phyloP scores from a whole-genome alignment of 2,113 vertebrate genomes.

The Coryphaenoides rupestris region DNA sequence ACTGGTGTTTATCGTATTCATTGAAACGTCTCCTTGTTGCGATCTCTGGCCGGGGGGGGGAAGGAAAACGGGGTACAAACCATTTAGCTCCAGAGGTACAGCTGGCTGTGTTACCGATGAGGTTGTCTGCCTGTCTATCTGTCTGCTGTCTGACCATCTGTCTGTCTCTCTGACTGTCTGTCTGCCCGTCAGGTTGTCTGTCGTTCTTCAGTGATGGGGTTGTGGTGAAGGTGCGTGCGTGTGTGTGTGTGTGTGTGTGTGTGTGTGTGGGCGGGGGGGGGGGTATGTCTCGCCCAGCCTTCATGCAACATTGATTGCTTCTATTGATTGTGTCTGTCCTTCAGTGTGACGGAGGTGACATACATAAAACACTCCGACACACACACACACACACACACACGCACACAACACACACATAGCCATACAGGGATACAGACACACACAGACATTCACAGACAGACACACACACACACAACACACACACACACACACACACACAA shows the following conservation, averaged over 20 bases:
- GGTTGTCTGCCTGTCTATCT: background rate
- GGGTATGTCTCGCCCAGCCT: constrained; percentile 26
- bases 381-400: constrained; percentile 15
- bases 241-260: constrained; percentile 7
- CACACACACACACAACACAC: background rate
- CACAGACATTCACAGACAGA: constrained; percentile 6
- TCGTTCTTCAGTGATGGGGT: no score
- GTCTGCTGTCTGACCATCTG: background rate
- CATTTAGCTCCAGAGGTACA: background rate
- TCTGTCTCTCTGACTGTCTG: background rate
- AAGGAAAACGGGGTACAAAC: background rate
- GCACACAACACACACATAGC: constrained; percentile 13
- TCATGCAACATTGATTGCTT: constrained; percentile 68
- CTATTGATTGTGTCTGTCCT: constrained; percentile 69
- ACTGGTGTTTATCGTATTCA: no score
- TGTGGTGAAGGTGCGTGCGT: background rate
- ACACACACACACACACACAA: background rate
- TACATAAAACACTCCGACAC: constrained; percentile 39
- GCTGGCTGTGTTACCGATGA: background rate
- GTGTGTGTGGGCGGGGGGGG: constrained; percentile 13
- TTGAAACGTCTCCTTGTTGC: no score
- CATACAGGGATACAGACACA: constrained; percentile 20
- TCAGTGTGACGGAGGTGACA: constrained; percentile 41
- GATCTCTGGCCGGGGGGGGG: no score
- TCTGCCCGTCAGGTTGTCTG: no score